Base-by-base conservation (phyloP, 1,140 invertebrate species). In the Nasonia vitripennis region DNA sequence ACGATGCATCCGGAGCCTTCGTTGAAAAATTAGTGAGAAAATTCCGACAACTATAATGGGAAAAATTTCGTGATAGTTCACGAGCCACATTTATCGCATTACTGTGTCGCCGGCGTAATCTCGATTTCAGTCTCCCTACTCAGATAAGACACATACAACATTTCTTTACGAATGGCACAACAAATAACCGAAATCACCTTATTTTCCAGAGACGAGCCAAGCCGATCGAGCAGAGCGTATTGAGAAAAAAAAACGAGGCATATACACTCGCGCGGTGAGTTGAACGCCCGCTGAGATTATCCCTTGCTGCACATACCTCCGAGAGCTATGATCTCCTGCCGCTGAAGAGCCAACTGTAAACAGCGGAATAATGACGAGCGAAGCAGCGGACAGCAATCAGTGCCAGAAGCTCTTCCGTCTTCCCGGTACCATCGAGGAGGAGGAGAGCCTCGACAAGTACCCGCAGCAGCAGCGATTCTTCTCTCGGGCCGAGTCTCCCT, bases 361-460 rank as follows among this genome's bases (percentile, higher is more conserved):
- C 31, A 2, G 20, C 14, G 27, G 27, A 27, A 73, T 73, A 27
- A 20, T 20, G 23, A 20, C 79, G 23, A 71, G 41, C 75, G 23
- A 82, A n/a, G 17, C 6, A 7, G 17, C 6, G 1, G 55, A 62
- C 17, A 17, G 12, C 51, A 17, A 5, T 20, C 55, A 62, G 55
- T 62, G 74, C 1, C 90, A 91, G 75, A 92, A 93, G 84, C 87
- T 93, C 7, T 93, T 93, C 75, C 91, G 89, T 45, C 88, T 92
- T 34, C 92, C 92, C 10, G 92, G 92, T 3, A 92, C 91, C 17
- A 92, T 92, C 80, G 92, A 93, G 84, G 92, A 93, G 68, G 91
- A 92, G 79, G 92, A 93, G 55, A 89, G 90, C 51, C 48, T 45
- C 68, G 85, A 71, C 84, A 31, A 73, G 4, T 71, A 83, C 11